Percentiles rank a stretch among this genome's conserved stretches.
Conservation (phyloP, 2,113 vertebrate genomes). For the Aviceda subcristata region DNA sequence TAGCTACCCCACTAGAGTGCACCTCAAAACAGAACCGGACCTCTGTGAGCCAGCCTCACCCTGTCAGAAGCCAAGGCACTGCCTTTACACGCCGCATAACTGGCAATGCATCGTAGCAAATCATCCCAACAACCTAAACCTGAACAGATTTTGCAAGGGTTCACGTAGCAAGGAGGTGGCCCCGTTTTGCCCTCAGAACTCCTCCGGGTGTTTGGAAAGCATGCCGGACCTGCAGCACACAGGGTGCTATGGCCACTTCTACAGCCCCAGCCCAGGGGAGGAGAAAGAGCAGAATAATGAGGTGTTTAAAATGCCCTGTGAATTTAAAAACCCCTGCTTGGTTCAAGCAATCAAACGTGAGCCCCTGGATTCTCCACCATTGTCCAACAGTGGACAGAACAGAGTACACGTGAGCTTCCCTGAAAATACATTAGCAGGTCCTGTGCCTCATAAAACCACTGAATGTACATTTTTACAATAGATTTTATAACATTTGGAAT, state of each 20-base stretch:
- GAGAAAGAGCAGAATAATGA: constrained; percentile 71
- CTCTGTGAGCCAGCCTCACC: constrained; percentile 74
- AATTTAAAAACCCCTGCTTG: constrained; percentile 80
- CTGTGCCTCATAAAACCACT: constrained; percentile 63
- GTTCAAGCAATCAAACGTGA: constrained; percentile 88
- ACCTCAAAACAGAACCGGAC: constrained; percentile 84
- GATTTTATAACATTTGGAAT: constrained; percentile 37
- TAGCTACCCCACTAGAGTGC: constrained; percentile 71
- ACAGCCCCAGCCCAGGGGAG: constrained; percentile 61
- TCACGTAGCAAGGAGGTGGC: constrained; percentile 72
- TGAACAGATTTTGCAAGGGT: constrained; percentile 69
- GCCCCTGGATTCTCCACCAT: constrained; percentile 83
- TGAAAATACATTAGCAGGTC: constrained; percentile 69
- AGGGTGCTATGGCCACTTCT: constrained; percentile 72
- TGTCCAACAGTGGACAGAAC: constrained; percentile 72
- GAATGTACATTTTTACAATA: constrained; percentile 78
- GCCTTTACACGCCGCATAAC: constrained; percentile 68
- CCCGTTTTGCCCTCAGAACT: constrained; percentile 72
- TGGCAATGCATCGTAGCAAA: constrained; percentile 73
- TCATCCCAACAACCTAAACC: constrained; percentile 39
- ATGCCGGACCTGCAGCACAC: constrained; percentile 60
- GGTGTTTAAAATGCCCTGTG: constrained; percentile 72
- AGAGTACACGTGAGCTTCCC: constrained; percentile 58
- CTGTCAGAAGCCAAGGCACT: constrained; percentile 79
- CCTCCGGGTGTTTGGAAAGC: constrained; percentile 74